Percentiles rank a stretch among this genome's conserved stretches.
These are phyloP conservation scores for Actenoides hombroni DNA, from an alignment of 2,113 vertebrate genomes.

Conservation along the genomic window DNA sequence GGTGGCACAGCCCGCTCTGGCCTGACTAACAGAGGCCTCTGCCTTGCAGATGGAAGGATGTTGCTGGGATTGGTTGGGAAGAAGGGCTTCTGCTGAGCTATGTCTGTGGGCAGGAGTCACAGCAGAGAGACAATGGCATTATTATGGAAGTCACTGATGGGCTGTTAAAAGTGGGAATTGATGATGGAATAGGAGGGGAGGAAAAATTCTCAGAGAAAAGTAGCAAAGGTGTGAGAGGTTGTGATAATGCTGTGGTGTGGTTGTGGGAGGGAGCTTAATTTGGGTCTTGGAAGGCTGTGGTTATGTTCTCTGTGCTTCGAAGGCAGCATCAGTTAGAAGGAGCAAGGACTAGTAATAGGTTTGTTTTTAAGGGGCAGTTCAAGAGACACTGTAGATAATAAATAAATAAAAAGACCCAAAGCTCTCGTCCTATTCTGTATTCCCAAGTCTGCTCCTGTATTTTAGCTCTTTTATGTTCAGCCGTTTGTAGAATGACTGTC, in stretches of 20 bases:
- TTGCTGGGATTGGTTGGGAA: background rate
- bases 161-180: background rate
- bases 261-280: background rate
- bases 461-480: background rate
- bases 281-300: background rate
- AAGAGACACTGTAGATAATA: background rate
- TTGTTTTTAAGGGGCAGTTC: background rate
- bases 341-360: background rate
- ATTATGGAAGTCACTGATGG: background rate
- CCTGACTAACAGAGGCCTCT: too few relatives aligned
- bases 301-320: background rate
- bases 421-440: background rate
- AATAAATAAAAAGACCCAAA: background rate
- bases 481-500: background rate
- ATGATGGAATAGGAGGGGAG: background rate
- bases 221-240: background rate
- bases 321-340: background rate
- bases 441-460: background rate
- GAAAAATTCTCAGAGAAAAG: background rate
- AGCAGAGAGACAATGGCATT: background rate
- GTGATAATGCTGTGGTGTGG: background rate
- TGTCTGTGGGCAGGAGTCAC: background rate
- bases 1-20: background rate
- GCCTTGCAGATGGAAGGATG: too few relatives aligned
- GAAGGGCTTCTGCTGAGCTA: background rate